Percentiles rank a stretch among this genome's conserved stretches.
These are phyloP conservation scores for Psittacula echo DNA, from an alignment of 2,797 vertebrate species.

Conservation along the genomic window DNA sequence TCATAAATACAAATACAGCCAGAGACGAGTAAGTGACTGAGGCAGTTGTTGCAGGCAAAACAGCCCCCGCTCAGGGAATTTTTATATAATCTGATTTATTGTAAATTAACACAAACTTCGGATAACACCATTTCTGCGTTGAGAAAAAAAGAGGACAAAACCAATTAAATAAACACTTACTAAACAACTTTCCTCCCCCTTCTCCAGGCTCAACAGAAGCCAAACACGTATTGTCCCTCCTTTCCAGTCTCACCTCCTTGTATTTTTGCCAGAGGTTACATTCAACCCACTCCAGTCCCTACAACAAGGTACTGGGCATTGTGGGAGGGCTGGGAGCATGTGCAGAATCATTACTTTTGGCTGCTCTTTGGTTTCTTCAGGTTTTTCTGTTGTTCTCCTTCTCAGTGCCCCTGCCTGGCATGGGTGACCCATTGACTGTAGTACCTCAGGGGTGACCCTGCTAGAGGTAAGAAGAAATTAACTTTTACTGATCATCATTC, in stretches of 20 bases:
- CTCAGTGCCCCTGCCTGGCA: not conserved
- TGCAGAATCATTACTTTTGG: not conserved
- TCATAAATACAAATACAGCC: not conserved
- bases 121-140: not conserved
- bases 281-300: too few species aligned
- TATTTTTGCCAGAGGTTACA: rapidly evolving
- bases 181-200: not conserved
- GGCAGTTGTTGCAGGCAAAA: not conserved
- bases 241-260: not conserved
- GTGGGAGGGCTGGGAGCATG: rapidly evolving
- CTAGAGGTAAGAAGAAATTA: not conserved
- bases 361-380: not conserved
- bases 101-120: not conserved
- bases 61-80: not conserved
- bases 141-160: not conserved
- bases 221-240: not conserved
- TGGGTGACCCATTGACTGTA: not conserved
- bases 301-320: not conserved
- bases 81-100: not conserved
- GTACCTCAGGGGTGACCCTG: not conserved
- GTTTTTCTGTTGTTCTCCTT: not conserved
- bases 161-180: not conserved
- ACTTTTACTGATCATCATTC: not conserved
- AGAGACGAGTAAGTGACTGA: not conserved
- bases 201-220: not conserved